Percentiles rank a stretch among this genome's conserved stretches.
Conservation (phyloP, 2,113 vertebrate genomes). For the Saccopteryx leptura region DNA sequence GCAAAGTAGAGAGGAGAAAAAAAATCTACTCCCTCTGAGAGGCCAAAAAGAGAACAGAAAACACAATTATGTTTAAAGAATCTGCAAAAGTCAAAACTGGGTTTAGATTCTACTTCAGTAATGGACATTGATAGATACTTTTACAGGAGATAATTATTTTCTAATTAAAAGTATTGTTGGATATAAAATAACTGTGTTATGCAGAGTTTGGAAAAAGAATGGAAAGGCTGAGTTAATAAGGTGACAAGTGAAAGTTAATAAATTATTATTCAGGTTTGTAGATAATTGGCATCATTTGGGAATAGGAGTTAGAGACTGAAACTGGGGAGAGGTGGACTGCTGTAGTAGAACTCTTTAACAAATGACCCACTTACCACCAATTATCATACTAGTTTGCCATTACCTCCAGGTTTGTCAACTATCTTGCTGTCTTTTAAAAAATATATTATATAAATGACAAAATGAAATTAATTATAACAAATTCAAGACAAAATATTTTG, state of each 20-base stretch:
- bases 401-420: constrained; percentile 55
- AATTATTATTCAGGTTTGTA: constrained; percentile 88
- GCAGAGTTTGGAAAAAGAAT: constrained; percentile 57
- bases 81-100: background rate
- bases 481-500: constrained; percentile 68
- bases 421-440: constrained; percentile 65
- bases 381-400: constrained; percentile 83
- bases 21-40: background rate
- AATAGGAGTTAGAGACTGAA: constrained; percentile 78
- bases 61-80: background rate
- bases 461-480: constrained; percentile 68
- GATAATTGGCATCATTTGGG: constrained; percentile 90
- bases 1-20: background rate
- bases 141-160: constrained; percentile 68
- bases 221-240: constrained; percentile 84
- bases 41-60: background rate
- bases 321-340: constrained; percentile 78
- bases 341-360: constrained; percentile 73
- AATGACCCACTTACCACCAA: constrained; percentile 86
- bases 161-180: constrained; percentile 86
- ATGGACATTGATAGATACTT: constrained; percentile 80
- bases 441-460: constrained; percentile 67
- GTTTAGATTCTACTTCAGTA: background rate
- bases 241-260: constrained; percentile 88
- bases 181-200: constrained; percentile 69